A percentile compares a stretch with the other conserved stretches of the same genome.
Evolutionary conservation across 1,140 invertebrate species (phyloP).

Genomic region (Leguminivora glycinivorella): DNA sequence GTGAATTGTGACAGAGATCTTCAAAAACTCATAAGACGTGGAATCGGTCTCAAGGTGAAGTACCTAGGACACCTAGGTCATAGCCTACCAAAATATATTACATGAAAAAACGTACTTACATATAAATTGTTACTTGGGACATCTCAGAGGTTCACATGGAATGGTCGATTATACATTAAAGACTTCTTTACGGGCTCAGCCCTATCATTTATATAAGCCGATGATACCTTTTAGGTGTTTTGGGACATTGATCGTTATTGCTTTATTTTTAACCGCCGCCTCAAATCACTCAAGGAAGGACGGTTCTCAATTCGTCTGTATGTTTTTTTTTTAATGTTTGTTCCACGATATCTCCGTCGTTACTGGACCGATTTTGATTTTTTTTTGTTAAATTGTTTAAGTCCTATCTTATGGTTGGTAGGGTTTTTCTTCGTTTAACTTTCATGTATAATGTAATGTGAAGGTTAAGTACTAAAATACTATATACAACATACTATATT

Average conservation of each 20-base stretch:
- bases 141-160: background rate
- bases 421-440: background rate
- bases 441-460: too few species aligned
- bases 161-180: constrained; percentile 19
- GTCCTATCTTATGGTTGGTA: background rate
- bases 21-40: too few species aligned
- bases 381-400: background rate
- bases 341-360: too few species aligned
- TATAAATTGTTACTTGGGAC: background rate
- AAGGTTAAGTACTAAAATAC: too few species aligned
- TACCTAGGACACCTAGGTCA: too few species aligned
- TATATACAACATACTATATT: too few species aligned
- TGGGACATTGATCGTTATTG: constrained; percentile 18
- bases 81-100: background rate
- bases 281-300: too few species aligned
- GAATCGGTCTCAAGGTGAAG: background rate
- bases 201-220: constrained; percentile 20
- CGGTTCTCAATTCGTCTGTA: too few species aligned
- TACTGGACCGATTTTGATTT: too few species aligned
- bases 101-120: background rate
- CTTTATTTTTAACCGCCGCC: too few species aligned
- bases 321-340: too few species aligned
- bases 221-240: constrained; percentile 26
- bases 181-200: constrained; percentile 14
- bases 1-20: too few species aligned